phyloP scores from a whole-genome alignment of 2,113 vertebrate genomes.

The Gracilinanus agilis region DNA sequence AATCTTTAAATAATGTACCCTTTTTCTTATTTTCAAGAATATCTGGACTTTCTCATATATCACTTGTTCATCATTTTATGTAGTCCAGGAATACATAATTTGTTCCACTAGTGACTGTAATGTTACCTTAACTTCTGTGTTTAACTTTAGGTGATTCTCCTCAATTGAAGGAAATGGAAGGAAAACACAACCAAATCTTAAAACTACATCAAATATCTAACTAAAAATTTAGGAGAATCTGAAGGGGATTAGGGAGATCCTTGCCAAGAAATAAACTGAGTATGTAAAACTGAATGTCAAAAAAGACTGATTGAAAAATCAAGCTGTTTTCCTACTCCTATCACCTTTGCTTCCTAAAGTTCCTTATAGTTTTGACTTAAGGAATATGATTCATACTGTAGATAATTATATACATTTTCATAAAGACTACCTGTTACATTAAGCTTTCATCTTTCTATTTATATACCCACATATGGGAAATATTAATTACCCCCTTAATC shows the following conservation, averaged over 20 bases:
- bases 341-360: too few species aligned
- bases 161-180: too few species aligned
- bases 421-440: background rate
- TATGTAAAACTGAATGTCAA: slow-evolving; percentile 1
- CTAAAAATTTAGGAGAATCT: slow-evolving; percentile 6
- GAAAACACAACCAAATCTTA: slow-evolving; percentile 24
- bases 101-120: slow-evolving; percentile 1
- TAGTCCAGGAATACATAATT: slow-evolving; percentile 39
- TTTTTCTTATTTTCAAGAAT: slow-evolving; percentile 43
- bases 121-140: slow-evolving; percentile 25
- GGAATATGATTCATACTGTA: background rate
- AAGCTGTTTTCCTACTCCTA: background rate
- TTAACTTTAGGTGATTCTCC: slow-evolving; percentile 44
- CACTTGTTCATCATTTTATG: slow-evolving; percentile 44
- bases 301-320: background rate
- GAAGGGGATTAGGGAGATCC: slow-evolving; percentile 3
- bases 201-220: background rate
- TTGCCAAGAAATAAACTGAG: background rate
- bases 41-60: slow-evolving; percentile 46
- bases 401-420: background rate
- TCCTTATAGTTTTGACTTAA: background rate
- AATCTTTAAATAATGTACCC: slow-evolving; percentile 52
- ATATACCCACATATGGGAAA: background rate
- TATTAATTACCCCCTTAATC: background rate
- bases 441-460: background rate